These are phyloP conservation scores for Marmota monax DNA, from an alignment of 2,113 vertebrate species.

Conservation along the genomic window DNA sequence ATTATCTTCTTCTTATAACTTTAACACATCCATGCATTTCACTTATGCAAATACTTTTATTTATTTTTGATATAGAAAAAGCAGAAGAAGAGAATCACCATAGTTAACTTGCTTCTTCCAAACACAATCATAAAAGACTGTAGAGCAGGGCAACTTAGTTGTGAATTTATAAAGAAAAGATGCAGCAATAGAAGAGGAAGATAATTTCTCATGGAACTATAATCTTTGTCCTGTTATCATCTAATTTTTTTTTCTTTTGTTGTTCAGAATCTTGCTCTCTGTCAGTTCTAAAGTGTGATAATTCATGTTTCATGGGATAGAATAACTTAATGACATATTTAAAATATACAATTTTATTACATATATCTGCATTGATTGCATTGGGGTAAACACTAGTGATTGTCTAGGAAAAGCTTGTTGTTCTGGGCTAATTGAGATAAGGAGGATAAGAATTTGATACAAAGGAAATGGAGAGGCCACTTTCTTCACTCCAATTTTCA, in stretches of 20 bases:
- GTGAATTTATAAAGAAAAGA: neutral
- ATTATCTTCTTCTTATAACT: no score
- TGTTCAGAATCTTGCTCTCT: neutral
- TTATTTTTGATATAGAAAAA: neutral
- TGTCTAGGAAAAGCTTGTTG: no score
- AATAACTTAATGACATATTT: neutral
- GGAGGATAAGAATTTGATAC: no score
- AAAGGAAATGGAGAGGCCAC: no score
- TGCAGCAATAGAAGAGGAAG: neutral
- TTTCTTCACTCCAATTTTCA: no score
- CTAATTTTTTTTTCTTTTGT: neutral
- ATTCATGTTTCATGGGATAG: neutral
- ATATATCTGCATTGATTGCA: neutral
- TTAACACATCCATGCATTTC: no score
- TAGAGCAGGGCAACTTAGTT: neutral
- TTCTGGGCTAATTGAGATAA: no score
- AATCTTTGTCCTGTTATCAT: neutral
- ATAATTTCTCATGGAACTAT: neutral
- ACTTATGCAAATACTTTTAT: no score
- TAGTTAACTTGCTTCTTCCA: neutral
- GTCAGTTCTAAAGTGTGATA: neutral
- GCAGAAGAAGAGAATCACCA: neutral
- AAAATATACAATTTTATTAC: neutral
- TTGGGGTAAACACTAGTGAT: no score
- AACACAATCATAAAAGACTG: neutral